These are phyloP conservation scores for Eilema depressum DNA, from an alignment of 2,888 invertebrate species.

Conservation along the genomic window DNA sequence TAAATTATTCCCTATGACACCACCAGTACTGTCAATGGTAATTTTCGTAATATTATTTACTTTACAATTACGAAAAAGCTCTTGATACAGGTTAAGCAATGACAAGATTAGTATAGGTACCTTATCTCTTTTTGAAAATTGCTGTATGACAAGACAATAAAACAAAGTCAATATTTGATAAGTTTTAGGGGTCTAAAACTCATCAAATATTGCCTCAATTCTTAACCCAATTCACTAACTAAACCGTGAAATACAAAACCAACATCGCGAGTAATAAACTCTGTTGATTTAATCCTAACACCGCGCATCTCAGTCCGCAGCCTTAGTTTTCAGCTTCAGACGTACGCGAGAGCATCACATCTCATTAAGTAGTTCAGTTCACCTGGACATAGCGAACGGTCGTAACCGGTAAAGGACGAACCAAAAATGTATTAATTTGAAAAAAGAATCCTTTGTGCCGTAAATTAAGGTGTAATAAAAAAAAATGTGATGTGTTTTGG, in stretches of 20 bases:
- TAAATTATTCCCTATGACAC: too few relatives aligned
- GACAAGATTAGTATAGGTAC: too few relatives aligned
- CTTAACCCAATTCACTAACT: background rate
- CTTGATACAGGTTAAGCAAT: too few relatives aligned
- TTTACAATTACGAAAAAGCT: too few relatives aligned
- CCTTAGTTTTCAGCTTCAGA: conserved; percentile 65
- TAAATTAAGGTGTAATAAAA: conserved; percentile 32
- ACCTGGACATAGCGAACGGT: conserved; percentile 61
- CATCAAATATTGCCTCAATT: background rate
- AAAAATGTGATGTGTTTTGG: conserved; percentile 40
- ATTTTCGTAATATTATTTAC: too few relatives aligned
- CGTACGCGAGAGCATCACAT: conserved; percentile 48
- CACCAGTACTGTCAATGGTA: too few relatives aligned
- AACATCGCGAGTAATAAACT: conserved; percentile 8
- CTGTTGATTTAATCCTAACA: background rate
- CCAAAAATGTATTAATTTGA: conserved; percentile 23
- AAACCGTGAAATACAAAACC: background rate
- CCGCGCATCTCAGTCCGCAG: conserved; percentile 42
- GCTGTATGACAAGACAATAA: too few relatives aligned
- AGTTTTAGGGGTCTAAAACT: background rate
- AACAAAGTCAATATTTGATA: too few relatives aligned
- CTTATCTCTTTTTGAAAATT: too few relatives aligned
- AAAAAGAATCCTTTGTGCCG: conserved; percentile 26
- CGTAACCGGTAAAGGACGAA: conserved; percentile 42
- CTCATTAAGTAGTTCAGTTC: conserved; percentile 54